Conservation (phyloP, 2,888 invertebrate genomes). For the Ophion slaviceki region DNA sequence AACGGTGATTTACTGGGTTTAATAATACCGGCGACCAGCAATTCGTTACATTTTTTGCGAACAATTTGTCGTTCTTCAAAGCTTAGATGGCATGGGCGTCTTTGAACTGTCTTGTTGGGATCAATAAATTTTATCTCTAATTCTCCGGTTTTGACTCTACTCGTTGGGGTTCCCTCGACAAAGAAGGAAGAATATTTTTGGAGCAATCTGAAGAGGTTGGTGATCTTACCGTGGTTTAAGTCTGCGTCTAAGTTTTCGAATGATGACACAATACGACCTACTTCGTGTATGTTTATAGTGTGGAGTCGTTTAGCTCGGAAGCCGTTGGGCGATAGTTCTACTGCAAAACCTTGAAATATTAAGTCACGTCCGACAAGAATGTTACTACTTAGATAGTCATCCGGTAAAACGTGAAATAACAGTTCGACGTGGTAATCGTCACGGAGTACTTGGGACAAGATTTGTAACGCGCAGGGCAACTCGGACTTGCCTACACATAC, state of each 20-base stretch:
- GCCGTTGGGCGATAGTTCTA: neutral
- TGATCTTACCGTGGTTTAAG: too few species aligned
- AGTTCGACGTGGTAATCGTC: slow-evolving; percentile 12
- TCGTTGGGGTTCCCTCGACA: too few species aligned
- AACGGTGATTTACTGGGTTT: slow-evolving; percentile 67
- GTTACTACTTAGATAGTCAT: slow-evolving; percentile 13
- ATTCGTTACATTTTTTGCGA: slow-evolving; percentile 49
- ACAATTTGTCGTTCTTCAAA: slow-evolving; percentile 12
- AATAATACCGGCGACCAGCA: slow-evolving; percentile 64
- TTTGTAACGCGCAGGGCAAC: neutral
- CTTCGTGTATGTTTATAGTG: neutral
- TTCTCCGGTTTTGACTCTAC: too few species aligned
- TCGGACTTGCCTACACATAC: neutral
- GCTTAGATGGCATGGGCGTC: too few species aligned
- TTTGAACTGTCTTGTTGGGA: too few species aligned
- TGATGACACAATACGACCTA: neutral
- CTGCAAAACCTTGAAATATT: slow-evolving; percentile 13
- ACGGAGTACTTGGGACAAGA: neutral
- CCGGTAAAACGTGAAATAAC: slow-evolving; percentile 27
- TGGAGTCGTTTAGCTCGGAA: neutral
- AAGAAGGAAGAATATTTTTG: too few species aligned
- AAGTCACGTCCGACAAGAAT: slow-evolving; percentile 28
- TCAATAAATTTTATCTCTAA: too few species aligned
- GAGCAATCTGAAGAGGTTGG: too few species aligned
- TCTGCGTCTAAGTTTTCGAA: slow-evolving; percentile 54